Conservation (phyloP, 2,888 invertebrate genomes). For the Merodon equestris region DNA sequence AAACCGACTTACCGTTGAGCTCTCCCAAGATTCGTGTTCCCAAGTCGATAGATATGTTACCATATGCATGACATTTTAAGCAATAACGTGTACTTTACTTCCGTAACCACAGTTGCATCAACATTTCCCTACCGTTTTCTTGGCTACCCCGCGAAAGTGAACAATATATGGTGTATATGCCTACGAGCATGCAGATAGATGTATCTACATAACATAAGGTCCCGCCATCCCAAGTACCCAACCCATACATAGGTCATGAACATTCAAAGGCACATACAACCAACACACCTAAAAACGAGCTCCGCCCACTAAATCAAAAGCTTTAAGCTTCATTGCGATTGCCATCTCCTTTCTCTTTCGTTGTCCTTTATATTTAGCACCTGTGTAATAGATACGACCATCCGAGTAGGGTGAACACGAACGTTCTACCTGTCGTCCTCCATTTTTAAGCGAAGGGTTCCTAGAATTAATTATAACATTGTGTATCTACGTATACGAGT, state of each 20-base stretch:
- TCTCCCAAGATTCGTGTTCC: too few relatives aligned
- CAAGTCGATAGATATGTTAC: too few relatives aligned
- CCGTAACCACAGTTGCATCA: constrained; percentile 34
- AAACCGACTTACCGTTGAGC: too few relatives aligned
- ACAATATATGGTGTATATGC: neutral
- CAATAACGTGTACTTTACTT: constrained; percentile 17
- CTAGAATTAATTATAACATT: constrained; percentile 37
- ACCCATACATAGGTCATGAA: constrained; percentile 10
- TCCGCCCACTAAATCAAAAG: constrained; percentile 61
- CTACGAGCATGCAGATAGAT: neutral
- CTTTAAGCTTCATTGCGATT: constrained; percentile 48
- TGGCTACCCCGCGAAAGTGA: constrained; percentile 24
- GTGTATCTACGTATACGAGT: constrained; percentile 1
- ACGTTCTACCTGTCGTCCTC: constrained; percentile 45
- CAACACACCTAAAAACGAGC: constrained; percentile 39
- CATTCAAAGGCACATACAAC: constrained; percentile 14
- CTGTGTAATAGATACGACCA: constrained; percentile 37
- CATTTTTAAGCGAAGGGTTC: constrained; percentile 15
- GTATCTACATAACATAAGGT: constrained; percentile 17
- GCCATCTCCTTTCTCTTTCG: constrained; percentile 23
- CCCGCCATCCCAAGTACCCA: constrained; percentile 16
- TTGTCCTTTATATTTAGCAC: constrained; percentile 45
- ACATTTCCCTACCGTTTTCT: constrained; percentile 9
- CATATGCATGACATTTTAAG: constrained; percentile 2
- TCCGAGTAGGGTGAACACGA: constrained; percentile 14